Base-by-base conservation (phyloP, 1,140 invertebrate genomes). In the Lepidurus apus region DNA sequence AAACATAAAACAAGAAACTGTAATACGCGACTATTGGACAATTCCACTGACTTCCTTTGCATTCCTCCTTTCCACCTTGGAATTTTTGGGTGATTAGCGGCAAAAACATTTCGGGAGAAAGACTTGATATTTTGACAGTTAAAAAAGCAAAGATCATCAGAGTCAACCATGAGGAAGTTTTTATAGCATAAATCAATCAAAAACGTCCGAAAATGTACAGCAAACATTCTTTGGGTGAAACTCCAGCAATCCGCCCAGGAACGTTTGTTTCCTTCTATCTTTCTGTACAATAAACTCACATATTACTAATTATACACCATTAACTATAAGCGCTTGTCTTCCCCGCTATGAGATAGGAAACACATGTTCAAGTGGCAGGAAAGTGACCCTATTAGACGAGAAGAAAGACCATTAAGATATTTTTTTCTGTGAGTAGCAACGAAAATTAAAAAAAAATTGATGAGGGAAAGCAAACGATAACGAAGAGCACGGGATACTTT, bases 271-370 rank as follows among this genome's bases (percentile, higher is more conserved):
- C 53, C 53, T 21, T 7, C n/a, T 21, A 21, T n/a, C n/a, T 65
- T 13, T 65, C 34, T 34, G 34, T n/a, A 65, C 53, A 65, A 65
- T 9, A n/a, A n/a, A n/a, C n/a, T 65, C 53, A 65, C 21, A 65
- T 0, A 65, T 13, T 21, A 65, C 17, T 21, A 13, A 65, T 65
- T 65, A 65, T 21, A 65, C 53, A 65, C 21, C 53, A 65, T n/a
- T 65, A 11, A 65, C 53, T 65, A 65, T 65, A 65, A 65, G 53
- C 53, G 53, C 53, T 65, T 65, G 53, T 13, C 53, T 65, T 65
- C 53, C 53, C 53, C 53, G 53, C 53, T 65, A 65, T 65, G 53
- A 65, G 53, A 65, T 65, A 65, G 6, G 53, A 65, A 65, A 65
- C 53, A 17, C 21, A 65, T 65, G 21, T 65, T n/a, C 17, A 65